Evolutionary conservation across 2,888 invertebrate species (phyloP).

Genomic region (Antitype chi): DNA sequence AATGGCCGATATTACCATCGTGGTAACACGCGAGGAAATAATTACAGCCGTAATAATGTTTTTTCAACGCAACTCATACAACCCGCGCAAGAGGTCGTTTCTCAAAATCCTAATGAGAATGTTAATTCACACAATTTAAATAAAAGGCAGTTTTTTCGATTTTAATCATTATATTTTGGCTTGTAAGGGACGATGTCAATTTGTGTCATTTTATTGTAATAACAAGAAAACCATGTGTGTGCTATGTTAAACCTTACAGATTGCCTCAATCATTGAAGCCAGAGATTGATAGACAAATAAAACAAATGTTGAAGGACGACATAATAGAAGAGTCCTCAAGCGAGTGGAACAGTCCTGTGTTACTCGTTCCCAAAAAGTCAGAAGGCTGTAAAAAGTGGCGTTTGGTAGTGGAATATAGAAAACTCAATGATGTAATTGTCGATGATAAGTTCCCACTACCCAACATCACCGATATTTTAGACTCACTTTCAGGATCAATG

Average conservation of each 20-base stretch:
- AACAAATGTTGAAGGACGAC: background rate
- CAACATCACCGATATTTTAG: no score
- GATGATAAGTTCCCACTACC: no score
- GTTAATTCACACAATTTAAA: background rate
- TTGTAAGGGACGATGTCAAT: constrained; percentile 5
- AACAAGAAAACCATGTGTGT: constrained; percentile 4
- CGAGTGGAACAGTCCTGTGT: constrained; percentile 5
- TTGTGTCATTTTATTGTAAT: background rate
- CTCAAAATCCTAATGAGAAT: background rate
- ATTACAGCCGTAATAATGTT: background rate
- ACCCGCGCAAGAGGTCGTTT: background rate
- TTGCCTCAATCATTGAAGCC: background rate
- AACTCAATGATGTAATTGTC: no score
- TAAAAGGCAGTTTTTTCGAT: background rate
- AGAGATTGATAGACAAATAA: background rate
- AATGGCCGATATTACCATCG: background rate
- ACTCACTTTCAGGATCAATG: no score
- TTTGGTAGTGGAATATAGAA: no score
- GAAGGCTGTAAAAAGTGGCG: background rate
- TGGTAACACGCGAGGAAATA: constrained; percentile 3
- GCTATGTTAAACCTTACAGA: constrained; percentile 8
- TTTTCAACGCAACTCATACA: background rate
- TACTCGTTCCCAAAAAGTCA: background rate
- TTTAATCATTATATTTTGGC: constrained; percentile 3
- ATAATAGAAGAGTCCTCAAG: constrained; percentile 9